phyloP scores from a whole-genome alignment of 2,797 vertebrate genomes.

The Thamnophis elegans region DNA sequence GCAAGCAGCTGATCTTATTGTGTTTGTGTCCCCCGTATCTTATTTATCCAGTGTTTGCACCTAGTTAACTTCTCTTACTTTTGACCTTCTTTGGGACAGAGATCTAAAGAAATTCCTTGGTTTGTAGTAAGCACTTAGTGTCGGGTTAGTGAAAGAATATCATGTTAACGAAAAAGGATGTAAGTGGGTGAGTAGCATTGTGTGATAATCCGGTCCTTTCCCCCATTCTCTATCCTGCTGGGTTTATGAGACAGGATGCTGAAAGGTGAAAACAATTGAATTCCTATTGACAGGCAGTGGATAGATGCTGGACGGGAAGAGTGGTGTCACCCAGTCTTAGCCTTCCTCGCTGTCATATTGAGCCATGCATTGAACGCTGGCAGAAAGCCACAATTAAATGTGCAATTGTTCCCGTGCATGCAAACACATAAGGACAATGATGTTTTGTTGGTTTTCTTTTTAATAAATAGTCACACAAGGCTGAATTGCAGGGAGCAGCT shows the following conservation, averaged over 20 bases:
- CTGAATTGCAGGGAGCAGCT: neutral
- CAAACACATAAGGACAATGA: accelerated
- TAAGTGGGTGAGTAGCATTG: too few species aligned
- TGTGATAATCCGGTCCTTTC: neutral
- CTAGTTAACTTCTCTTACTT: neutral
- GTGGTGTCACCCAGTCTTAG: too few species aligned
- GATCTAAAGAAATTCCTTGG: too few species aligned
- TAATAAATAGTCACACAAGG: too few species aligned
- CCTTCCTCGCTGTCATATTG: neutral
- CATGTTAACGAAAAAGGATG: neutral
- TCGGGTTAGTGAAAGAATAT: too few species aligned
- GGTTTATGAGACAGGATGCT: neutral
- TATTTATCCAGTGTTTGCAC: neutral
- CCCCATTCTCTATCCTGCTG: neutral
- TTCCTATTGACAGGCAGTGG: neutral
- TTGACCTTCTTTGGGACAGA: neutral
- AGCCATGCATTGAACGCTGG: neutral
- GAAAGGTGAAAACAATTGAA: neutral
- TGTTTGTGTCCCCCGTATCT: neutral
- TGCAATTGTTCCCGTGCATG: neutral
- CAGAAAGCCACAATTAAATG: neutral
- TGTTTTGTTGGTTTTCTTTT: too few species aligned
- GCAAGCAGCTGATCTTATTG: neutral
- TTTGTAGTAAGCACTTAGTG: neutral
- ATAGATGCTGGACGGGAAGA: neutral